Conservation (phyloP, 2,797 vertebrate genomes). For the Esox masquinongy region DNA sequence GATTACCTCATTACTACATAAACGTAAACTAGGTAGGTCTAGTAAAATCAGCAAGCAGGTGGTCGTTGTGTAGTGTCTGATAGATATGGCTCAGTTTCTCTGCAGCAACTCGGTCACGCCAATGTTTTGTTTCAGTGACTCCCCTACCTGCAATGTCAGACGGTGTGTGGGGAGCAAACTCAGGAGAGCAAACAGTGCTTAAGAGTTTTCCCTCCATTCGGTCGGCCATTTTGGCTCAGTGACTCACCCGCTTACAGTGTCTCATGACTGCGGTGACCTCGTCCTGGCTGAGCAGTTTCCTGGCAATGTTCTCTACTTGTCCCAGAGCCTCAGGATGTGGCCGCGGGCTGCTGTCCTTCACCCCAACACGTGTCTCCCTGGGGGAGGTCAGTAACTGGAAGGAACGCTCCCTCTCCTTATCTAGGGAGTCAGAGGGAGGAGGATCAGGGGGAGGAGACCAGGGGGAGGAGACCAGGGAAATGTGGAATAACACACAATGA, state of each 20-base stretch:
- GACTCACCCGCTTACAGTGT: slow-evolving; percentile 87
- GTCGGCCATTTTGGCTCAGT: slow-evolving; percentile 8
- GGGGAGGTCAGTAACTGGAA: slow-evolving; percentile 72
- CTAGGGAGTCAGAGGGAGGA: slow-evolving; percentile 46
- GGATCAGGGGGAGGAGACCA: too few relatives aligned
- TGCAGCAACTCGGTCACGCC: not conserved
- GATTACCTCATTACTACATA: not conserved
- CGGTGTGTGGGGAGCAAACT: too few relatives aligned
- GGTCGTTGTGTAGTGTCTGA: not conserved
- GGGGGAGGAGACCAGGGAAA: too few relatives aligned
- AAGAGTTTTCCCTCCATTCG: slow-evolving; percentile 2
- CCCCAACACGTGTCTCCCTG: slow-evolving; percentile 67
- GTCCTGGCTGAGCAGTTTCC: slow-evolving; percentile 84
- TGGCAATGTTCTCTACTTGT: slow-evolving; percentile 85
- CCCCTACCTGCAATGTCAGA: not conserved
- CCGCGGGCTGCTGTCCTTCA: slow-evolving; percentile 62
- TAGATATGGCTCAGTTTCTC: not conserved
- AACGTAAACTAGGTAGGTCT: not conserved
- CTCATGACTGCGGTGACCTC: slow-evolving; percentile 89
- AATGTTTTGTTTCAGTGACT: not conserved
- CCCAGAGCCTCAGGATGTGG: slow-evolving; percentile 74
- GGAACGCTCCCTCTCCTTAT: slow-evolving; percentile 64
- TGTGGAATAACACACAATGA: not conserved
- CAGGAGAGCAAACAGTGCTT: not conserved
- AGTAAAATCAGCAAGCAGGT: not conserved